Base-by-base conservation (phyloP, 35 echinoderm and acorn worm genomes). In the Apostichopus japonicus region DNA sequence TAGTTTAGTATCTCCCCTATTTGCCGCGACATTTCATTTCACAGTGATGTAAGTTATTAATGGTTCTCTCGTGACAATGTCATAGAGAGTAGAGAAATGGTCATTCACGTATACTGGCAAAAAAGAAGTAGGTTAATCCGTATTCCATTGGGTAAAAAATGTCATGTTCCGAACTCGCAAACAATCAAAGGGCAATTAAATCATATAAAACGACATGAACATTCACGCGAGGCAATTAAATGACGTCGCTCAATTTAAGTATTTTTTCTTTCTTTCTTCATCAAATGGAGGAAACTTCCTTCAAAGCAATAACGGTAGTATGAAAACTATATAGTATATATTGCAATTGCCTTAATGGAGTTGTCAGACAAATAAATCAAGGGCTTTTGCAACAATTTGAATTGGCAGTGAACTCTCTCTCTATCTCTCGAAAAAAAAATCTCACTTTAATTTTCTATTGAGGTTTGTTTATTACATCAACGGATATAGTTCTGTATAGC, bases 181-280 rank as follows among this genome's bases (percentile, higher is more conserved):
- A 75, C 71, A 75, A 75, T 75, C 71, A 75, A 75, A 75, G 71
- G 71, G 71, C 71, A 75, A 75, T 75, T 75, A 75, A 75, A 19
- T 75, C 71, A 75, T 75, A 75, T 75, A 75, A 75, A 75, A 75
- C 21, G 71, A 75, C 71, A 75, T 75, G 71, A n/a, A 15, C 13
- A 75, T 75, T 75, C 17, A 75, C 71, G 17, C 15, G 71, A 75
- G 71, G 71, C 71, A 75, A 75, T 75, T 75, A 75, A 75, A 75
- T 75, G 17, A 75, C n/a, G 71, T 21, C 15, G 71, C 71, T 75
- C 16, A 19, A 75, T 75, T 75, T 14, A 75, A 75, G 71, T 75
- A 33, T 33, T 33, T 44, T 75, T 7, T n/a, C n/a, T 19, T n/a
- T 21, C 57, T 10, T 8, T 61, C 57, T 61, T 75, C 3, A 75